Conservation (phyloP, 2,888 invertebrate species). For the Heliconius erato region DNA sequence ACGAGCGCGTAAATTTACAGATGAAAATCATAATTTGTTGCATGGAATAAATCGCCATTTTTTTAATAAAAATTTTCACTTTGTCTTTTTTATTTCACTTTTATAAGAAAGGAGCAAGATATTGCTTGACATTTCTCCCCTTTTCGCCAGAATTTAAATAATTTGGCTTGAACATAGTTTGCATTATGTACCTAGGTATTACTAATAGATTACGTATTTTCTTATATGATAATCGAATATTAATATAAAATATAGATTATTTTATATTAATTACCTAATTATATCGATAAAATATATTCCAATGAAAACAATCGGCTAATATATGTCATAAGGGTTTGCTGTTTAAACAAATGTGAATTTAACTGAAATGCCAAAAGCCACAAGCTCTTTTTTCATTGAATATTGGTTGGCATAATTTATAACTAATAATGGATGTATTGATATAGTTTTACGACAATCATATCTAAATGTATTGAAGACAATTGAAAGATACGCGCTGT, state of each 20-base stretch:
- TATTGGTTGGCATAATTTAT: too few species aligned
- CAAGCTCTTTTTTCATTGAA: background rate
- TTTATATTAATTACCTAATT: background rate
- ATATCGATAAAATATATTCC: background rate
- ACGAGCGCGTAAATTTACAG: background rate
- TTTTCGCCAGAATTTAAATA: background rate
- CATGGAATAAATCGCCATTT: background rate
- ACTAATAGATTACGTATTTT: too few species aligned
- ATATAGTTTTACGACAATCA: background rate
- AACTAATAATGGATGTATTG: background rate
- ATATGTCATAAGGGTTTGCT: too few species aligned
- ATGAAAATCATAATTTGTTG: background rate
- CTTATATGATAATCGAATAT: too few species aligned
- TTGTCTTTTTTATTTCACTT: too few species aligned
- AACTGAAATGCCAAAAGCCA: background rate
- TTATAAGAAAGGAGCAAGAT: too few species aligned
- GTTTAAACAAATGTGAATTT: background rate
- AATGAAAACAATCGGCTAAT: background rate
- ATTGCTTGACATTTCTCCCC: background rate
- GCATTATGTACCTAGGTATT: background rate
- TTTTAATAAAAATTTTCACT: background rate
- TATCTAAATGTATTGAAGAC: constrained; percentile 50
- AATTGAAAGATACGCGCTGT: constrained; percentile 72
- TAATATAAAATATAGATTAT: too few species aligned
- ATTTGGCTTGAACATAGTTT: background rate